Conservation (phyloP, 2,113 vertebrate genomes). For the Casuarius casuarius region DNA sequence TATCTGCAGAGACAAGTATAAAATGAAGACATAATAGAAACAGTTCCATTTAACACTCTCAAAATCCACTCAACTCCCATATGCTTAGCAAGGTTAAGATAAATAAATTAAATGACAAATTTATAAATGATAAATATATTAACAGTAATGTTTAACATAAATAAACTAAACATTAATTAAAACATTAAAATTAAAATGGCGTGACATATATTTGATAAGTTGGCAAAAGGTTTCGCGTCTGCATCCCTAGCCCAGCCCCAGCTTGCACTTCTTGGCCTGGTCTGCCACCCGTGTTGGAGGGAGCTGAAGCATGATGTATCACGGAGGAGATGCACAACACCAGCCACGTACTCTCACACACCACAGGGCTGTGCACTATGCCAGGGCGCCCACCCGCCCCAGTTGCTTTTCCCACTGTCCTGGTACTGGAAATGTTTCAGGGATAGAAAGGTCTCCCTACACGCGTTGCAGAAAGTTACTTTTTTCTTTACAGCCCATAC, state of each 20-base stretch:
- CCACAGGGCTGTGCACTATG: too few species aligned
- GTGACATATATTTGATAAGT: not conserved
- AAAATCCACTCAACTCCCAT: rapidly evolving
- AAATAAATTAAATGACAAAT: too few species aligned
- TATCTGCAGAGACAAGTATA: not conserved
- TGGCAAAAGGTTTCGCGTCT: not conserved
- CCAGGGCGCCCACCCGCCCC: too few species aligned
- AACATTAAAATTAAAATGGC: not conserved
- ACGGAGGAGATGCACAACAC: rapidly evolving
- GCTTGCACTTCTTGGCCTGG: rapidly evolving
- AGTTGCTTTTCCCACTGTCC: too few species aligned
- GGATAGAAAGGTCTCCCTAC: too few species aligned
- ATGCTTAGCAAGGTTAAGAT: not conserved
- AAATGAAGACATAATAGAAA: not conserved
- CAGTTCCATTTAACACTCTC: not conserved
- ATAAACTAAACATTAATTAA: not conserved
- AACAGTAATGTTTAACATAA: too few species aligned
- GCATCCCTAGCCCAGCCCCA: not conserved
- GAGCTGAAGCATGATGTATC: rapidly evolving
- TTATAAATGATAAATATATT: too few species aligned
- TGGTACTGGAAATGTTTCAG: too few species aligned
- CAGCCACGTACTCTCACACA: not conserved
- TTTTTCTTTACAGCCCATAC: too few species aligned
- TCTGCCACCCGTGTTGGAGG: rapidly evolving
- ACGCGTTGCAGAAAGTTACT: too few species aligned